Conservation (phyloP, 2,113 vertebrate species). For the Microtus ochrogaster region DNA sequence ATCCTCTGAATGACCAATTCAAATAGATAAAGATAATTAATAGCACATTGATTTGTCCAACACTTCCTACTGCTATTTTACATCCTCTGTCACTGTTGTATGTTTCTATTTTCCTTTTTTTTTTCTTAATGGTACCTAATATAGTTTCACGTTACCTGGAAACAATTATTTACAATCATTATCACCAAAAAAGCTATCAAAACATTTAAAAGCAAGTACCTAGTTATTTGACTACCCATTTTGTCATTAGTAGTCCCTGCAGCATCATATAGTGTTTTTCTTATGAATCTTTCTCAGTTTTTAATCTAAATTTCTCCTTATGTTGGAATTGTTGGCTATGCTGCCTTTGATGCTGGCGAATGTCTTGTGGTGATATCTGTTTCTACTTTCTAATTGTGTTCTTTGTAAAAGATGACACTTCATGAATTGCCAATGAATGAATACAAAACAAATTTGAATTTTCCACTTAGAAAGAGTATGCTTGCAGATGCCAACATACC, state of each 20-base stretch:
- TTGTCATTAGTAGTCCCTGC: background rate
- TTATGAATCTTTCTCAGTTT: constrained; percentile 23
- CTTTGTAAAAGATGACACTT: background rate
- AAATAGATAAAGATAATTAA: constrained; percentile 37
- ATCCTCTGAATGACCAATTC: constrained; percentile 65
- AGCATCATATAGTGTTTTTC: background rate
- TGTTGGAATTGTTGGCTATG: background rate
- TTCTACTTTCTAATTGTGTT: background rate
- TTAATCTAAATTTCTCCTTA: background rate
- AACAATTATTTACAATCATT: background rate
- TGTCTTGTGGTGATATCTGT: background rate
- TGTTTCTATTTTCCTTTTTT: background rate
- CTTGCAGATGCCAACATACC: background rate
- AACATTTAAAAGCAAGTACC: background rate
- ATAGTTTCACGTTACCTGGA: background rate
- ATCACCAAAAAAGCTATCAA: constrained; percentile 1
- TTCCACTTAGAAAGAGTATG: background rate
- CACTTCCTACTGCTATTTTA: background rate
- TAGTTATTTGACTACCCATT: background rate
- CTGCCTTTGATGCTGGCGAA: background rate
- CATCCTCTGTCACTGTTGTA: background rate
- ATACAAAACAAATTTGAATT: background rate
- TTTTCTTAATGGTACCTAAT: background rate
- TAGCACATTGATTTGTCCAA: background rate
- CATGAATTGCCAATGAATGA: background rate